Base-by-base conservation (phyloP, 2,888 invertebrate genomes). In the Protophormia terraenovae region DNA sequence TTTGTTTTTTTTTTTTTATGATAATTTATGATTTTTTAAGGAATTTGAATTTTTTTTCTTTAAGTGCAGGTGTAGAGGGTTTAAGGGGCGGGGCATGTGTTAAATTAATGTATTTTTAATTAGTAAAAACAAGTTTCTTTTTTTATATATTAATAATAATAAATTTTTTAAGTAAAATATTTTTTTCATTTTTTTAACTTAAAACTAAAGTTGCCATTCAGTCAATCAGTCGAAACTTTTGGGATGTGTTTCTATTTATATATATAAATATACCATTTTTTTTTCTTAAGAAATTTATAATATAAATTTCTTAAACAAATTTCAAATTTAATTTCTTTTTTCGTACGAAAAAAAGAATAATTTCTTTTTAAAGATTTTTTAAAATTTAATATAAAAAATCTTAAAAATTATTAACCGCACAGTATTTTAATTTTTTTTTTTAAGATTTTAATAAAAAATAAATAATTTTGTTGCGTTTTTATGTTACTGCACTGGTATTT, bases 201-300 rank as follows among this genome's bases (percentile, higher is more conserved):
- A 82, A 85, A 82, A 85, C 83, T 87, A 87, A 89, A 88, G 89
- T 85, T 85, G 85, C 90, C 90, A 90, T 91, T 91, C 91, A 91
- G 91, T 91, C 91, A 91, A 91, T 91, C 91, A 91, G 91, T 91
- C 90, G 91, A 91, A 91, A 90, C 90, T 89, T 89, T 91, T 89
- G 91, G 90, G 88, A 88, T 88, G 87, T 88, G 88, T 88, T 88
- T 87, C 87, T 84, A 85, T 86, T 84, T 85, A 82, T 86, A 71
- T 72, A 22, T 64, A 55, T 71, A 82, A 73, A 83, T 53, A 73
- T 72, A 47, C 29, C n/a, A 55, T 76, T 62, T 66, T 72, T 67
- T 64, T 22, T 67, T 75, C 7, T n/a, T 22, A 60, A 62, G 60
- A 78, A 69, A 69, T 45, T 67, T 67, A 0, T 45, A 22, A 16